Evolutionary conservation across 1,140 invertebrate species (phyloP).

Genomic region (Drosophila miranda): DNA sequence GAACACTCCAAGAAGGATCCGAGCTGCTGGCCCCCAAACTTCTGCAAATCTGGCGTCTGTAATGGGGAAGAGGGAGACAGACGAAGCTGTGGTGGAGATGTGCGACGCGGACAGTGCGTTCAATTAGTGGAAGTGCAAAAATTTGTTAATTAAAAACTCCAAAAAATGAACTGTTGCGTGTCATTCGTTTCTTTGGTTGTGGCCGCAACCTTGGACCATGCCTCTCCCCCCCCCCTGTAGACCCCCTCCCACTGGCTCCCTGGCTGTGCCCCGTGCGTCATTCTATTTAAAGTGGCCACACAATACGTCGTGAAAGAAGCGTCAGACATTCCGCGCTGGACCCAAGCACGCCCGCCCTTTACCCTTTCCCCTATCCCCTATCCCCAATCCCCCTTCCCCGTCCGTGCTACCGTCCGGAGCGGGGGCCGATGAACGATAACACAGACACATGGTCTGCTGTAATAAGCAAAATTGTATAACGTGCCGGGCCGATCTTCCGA

Average conservation of each 20-base stretch:
- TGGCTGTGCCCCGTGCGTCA: slow-evolving; percentile 2
- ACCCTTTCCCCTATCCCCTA: neutral
- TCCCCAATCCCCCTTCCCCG: no score
- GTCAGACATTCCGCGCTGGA: slow-evolving; percentile 11
- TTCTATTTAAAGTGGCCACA: slow-evolving; percentile 10
- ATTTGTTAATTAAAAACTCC: no score
- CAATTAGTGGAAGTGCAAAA: no score
- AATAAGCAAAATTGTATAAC: slow-evolving; percentile 31
- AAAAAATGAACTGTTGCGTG: no score
- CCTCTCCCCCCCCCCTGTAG: no score
- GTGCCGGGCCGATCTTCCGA: neutral
- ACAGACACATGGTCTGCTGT: slow-evolving; percentile 4
- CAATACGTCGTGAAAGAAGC: slow-evolving; percentile 43
- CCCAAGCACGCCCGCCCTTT: slow-evolving; percentile 2
- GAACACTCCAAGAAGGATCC: neutral
- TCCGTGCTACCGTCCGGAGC: no score
- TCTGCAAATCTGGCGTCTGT: no score
- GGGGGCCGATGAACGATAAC: slow-evolving; percentile 12
- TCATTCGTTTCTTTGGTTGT: no score
- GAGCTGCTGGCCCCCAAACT: neutral
- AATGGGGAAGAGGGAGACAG: neutral
- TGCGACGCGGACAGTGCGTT: no score
- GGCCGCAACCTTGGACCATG: neutral
- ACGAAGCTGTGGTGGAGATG: no score
- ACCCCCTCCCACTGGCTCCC: no score